phyloP scores from a whole-genome alignment of 2,888 invertebrate genomes.

The Pachymerium ferrugineum region DNA sequence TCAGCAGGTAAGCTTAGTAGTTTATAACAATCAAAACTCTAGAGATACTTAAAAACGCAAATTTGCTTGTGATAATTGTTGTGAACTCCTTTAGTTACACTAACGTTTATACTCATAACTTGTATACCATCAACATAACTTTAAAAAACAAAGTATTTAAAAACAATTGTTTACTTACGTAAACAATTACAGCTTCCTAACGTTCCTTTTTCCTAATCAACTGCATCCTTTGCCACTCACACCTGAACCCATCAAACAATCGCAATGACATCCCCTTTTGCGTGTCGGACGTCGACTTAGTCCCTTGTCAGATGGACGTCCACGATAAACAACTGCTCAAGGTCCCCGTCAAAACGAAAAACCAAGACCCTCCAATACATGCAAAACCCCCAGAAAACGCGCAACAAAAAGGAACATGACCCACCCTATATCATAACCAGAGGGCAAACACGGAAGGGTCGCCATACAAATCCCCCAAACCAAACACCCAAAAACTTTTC shows the following conservation, averaged over 20 bases:
- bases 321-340: neutral
- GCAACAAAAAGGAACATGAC: neutral
- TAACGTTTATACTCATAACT: neutral
- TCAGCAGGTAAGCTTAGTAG: too few relatives aligned
- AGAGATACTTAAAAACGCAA: too few relatives aligned
- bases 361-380: neutral
- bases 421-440: neutral
- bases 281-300: constrained; percentile 2
- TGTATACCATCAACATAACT: neutral
- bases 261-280: constrained; percentile 3
- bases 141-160: neutral
- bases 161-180: too few relatives aligned
- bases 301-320: constrained; percentile 12
- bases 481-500: too few relatives aligned
- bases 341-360: neutral
- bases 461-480: neutral
- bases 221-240: neutral
- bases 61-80: too few relatives aligned
- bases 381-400: neutral
- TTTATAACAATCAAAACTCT: too few relatives aligned
- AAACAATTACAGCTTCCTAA: too few relatives aligned
- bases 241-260: neutral
- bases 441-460: neutral
- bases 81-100: too few relatives aligned
- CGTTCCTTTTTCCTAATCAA: too few relatives aligned